These are phyloP conservation scores for Trachurus trachurus DNA, from an alignment of 2,797 vertebrate species.

Conservation along the genomic window DNA sequence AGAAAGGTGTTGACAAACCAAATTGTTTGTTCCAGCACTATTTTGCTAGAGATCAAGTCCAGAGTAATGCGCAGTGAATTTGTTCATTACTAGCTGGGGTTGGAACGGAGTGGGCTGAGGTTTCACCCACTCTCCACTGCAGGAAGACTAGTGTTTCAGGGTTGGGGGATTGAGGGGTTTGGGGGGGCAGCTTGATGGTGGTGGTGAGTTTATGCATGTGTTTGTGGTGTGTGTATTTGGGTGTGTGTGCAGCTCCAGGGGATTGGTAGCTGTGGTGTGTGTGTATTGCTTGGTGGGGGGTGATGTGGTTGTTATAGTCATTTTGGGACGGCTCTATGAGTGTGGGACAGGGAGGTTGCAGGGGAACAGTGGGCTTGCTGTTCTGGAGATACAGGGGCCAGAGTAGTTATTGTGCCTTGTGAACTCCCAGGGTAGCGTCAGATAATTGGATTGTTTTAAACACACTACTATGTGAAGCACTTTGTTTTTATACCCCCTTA, in stretches of 20 bases:
- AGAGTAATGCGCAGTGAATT: slow-evolving; percentile 99
- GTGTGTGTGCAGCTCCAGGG: slow-evolving; percentile 21
- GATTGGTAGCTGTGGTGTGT: slow-evolving; percentile 46
- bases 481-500: not conserved
- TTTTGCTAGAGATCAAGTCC: slow-evolving; percentile 99
- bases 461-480: not conserved
- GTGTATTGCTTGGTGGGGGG: slow-evolving; percentile 67
- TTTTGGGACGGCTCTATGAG: slow-evolving; percentile 20
- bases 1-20: slow-evolving; percentile 99
- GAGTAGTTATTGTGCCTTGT: slow-evolving; percentile 34
- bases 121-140: slow-evolving; percentile 59
- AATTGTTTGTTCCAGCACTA: slow-evolving; percentile 99
- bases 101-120: slow-evolving; percentile 72
- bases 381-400: slow-evolving; percentile 13
- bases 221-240: slow-evolving; percentile 46
- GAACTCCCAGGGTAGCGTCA: slow-evolving; percentile 23
- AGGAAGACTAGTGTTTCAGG: slow-evolving; percentile 59
- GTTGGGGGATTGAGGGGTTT: slow-evolving; percentile 29
- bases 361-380: slow-evolving; percentile 65
- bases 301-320: slow-evolving; percentile 48
- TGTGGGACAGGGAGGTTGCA: slow-evolving; percentile 66
- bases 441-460: slow-evolving; percentile 35
- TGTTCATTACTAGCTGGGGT: slow-evolving; percentile 94
- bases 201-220: slow-evolving; percentile 47
- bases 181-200: slow-evolving; percentile 40